A percentile compares a stretch with the other conserved stretches of the same genome.
phyloP scores from a whole-genome alignment of 2,113 vertebrate genomes.

The Orientallactaga bullata region DNA sequence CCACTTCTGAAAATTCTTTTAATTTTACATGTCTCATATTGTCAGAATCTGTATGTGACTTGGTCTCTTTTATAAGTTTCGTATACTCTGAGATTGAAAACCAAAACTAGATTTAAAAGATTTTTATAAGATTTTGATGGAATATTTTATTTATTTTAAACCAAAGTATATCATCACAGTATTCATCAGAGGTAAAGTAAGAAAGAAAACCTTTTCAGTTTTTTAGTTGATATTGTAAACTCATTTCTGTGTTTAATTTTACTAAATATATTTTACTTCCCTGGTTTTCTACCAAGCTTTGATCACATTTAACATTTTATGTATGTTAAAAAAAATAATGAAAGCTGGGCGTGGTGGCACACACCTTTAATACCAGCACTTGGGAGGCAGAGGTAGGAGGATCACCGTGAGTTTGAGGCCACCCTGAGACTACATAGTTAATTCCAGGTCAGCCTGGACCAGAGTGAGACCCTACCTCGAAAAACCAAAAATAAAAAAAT shows the following conservation, averaged over 20 bases:
- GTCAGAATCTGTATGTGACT: neutral
- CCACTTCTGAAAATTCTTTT: neutral
- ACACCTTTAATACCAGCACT: too few species aligned
- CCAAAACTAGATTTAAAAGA: neutral
- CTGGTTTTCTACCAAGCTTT: neutral
- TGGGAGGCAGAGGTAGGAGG: too few species aligned
- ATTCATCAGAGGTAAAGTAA: neutral
- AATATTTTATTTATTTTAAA: neutral
- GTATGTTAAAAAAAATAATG: constrained; percentile 16
- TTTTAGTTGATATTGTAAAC: neutral
- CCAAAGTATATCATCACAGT: neutral
- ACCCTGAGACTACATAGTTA: too few species aligned
- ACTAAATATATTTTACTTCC: neutral
- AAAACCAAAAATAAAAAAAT: too few species aligned
- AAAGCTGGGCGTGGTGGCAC: too few species aligned
- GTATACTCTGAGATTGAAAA: neutral
- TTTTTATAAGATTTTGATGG: neutral
- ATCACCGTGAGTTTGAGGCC: too few species aligned
- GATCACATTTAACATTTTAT: neutral
- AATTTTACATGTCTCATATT: neutral
- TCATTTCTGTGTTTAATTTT: neutral
- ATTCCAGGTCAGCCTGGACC: too few species aligned
- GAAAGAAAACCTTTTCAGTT: too few species aligned
- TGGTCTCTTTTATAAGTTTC: neutral
- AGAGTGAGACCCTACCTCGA: too few species aligned